A percentile compares a stretch with the other conserved stretches of the same genome.
phyloP scores from a whole-genome alignment of 2,113 vertebrate species.

The Bubo bubo region DNA sequence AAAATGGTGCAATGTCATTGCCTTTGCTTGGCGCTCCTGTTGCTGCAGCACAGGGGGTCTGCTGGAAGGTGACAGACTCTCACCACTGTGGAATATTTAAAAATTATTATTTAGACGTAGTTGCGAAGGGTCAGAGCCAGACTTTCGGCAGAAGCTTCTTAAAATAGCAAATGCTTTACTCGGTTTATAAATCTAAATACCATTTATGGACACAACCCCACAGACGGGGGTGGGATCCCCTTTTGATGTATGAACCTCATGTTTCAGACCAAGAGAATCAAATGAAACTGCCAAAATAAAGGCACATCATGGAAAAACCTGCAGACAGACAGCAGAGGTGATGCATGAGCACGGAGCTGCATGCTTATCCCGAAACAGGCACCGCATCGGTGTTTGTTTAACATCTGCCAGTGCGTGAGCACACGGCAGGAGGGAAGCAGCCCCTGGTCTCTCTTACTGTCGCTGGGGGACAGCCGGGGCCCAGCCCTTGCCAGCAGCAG shows the following conservation, averaged over 20 bases:
- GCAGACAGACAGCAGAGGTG: not conserved
- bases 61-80: not conserved
- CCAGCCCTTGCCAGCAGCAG: not conserved
- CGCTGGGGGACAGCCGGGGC: rapidly evolving
- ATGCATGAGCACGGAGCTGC: rapidly evolving
- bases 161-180: slow-evolving; percentile 55
- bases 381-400: rapidly evolving
- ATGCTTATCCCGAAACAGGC: not conserved
- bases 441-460: not conserved
- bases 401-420: not conserved
- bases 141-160: slow-evolving; percentile 22
- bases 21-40: not conserved
- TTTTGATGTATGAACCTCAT: not conserved
- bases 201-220: slow-evolving; percentile 32
- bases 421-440: not conserved
- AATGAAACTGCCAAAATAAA: not conserved
- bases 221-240: not conserved
- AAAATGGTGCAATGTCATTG: not conserved
- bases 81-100: not conserved
- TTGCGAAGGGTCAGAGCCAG: not conserved
- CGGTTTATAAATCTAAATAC: not conserved
- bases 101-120: not conserved
- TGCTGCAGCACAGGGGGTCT: not conserved
- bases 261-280: not conserved
- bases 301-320: slow-evolving; percentile 24